Evolutionary conservation across 2,113 vertebrate genomes (phyloP), one percentile per base, ranked within the genome.

Genomic region (Mesembrinibis cayennensis): DNA sequence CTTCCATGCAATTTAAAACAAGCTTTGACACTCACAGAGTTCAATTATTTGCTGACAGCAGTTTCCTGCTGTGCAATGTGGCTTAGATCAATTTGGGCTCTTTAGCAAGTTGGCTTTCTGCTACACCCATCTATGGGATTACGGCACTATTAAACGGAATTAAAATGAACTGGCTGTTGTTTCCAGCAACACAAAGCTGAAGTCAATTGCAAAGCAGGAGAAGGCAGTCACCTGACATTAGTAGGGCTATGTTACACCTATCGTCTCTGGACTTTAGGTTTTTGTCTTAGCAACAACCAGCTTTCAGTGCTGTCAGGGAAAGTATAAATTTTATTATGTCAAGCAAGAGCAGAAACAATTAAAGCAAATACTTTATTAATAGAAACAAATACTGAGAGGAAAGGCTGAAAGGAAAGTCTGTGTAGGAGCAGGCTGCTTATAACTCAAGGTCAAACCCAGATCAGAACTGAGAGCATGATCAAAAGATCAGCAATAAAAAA

Each of bases 81-180:
- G 80, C 61, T 97, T 66, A 86, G 78, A 92, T 91, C 93, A 96
- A 80, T 85, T 65, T 63, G 83, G 66, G 44, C 87, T 95, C 67
- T 94, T 97, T 58, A 97, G 91, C 79, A 95, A 95, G 96, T 82
- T 95, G 90, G 61, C 45, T 95, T 95, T 96, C 71, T 86, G 78
- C 63, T 88, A 79, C 63, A 26, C 66, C 67, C 76, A 83, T 81
- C 89, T 36, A 10, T 12, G 52, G 87, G 91, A 71, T 95, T 95
- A 83, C 27, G 30, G 62, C 90, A 88, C 73, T 69, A 78, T 74
- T 61, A 85, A 76, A 79, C 29, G 34, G 88, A 97, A 97, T 94
- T 90, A 78, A 93, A 97, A 84, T 62, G 66, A 72, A 23, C 36
- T 78, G 69, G 30, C 49, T 82, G 67, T 26, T 84, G 59, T 96